A percentile compares a stretch with the other conserved stretches of the same genome.
Evolutionary conservation across 2,797 vertebrate species (phyloP).

Genomic region (Acanthurus leucopareius): DNA sequence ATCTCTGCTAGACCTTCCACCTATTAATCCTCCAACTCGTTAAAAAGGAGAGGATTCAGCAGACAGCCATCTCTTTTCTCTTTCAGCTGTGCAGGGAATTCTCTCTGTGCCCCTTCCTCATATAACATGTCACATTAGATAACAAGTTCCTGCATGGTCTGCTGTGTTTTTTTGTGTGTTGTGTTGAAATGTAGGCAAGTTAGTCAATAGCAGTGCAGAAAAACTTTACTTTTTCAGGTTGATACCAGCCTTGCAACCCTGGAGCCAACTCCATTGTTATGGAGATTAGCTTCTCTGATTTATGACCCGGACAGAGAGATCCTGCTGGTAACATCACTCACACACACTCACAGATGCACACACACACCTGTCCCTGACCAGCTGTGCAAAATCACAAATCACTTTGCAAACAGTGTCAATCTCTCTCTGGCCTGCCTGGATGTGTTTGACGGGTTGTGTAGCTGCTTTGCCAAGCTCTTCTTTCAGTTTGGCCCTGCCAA

Average conservation of each 20-base stretch:
- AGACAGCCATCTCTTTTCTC: conserved; percentile 14
- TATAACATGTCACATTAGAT: conserved; percentile 39
- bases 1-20: conserved; percentile 22
- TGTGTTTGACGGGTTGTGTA: conserved; percentile 32
- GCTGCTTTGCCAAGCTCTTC: conserved; percentile 10
- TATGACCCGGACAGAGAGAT: conserved; percentile 66
- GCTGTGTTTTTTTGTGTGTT: conserved; percentile 11
- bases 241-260: conserved; percentile 64
- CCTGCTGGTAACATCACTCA: conserved; percentile 75
- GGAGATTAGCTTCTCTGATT: conserved; percentile 75
- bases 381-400: conserved; percentile 58
- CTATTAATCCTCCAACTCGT: conserved; percentile 34
- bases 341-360: conserved; percentile 49
- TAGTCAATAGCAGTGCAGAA: conserved; percentile 27
- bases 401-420: conserved; percentile 61
- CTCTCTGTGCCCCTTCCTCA: conserved; percentile 29
- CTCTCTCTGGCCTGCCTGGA: conserved; percentile 17
- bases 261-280: conserved; percentile 64
- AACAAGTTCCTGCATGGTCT: conserved; percentile 22
- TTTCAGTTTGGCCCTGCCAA: conserved; percentile 32
- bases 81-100: conserved; percentile 55
- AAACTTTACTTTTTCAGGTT: conserved; percentile 66
- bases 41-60: conserved; percentile 31
- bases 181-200: conserved; percentile 39
- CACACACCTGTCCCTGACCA: conserved; percentile 71